phyloP scores from a whole-genome alignment of 1,140 invertebrate species.

The Polypedilum pembai region DNA sequence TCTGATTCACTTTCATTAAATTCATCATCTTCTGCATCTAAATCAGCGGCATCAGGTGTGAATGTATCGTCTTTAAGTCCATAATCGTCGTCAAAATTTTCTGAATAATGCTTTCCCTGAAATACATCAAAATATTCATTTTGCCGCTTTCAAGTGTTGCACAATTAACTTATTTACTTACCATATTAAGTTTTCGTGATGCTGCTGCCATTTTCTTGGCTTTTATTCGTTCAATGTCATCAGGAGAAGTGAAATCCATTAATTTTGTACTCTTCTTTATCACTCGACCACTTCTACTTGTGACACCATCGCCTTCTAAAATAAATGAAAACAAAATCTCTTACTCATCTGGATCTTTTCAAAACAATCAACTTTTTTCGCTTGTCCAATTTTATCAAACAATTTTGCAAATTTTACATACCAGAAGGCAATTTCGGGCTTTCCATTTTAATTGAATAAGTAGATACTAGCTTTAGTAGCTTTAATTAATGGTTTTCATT shows the following conservation, averaged over 20 bases:
- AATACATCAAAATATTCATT: neutral
- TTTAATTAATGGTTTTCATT: neutral
- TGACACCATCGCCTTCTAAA: slow-evolving; percentile 73
- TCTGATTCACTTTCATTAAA: slow-evolving; percentile 43
- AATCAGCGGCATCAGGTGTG: slow-evolving; percentile 35
- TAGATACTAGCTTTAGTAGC: neutral
- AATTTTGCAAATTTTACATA: neutral
- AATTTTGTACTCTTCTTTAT: slow-evolving; percentile 91
- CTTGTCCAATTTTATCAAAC: neutral
- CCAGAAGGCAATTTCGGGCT: neutral
- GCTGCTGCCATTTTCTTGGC: slow-evolving; percentile 34
- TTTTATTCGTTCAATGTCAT: slow-evolving; percentile 58
- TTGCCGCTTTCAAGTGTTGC: neutral
- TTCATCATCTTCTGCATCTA: slow-evolving; percentile 40
- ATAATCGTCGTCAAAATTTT: slow-evolving; percentile 31
- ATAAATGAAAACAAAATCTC: slow-evolving; percentile 37
- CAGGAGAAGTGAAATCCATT: slow-evolving; percentile 84
- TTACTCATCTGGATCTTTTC: neutral
- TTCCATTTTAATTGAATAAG: neutral
- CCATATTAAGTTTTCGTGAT: slow-evolving; percentile 6
- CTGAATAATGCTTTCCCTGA: slow-evolving; percentile 32
- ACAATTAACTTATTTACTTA: neutral
- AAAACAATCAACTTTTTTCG: neutral
- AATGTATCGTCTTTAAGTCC: slow-evolving; percentile 30
- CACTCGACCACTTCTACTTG: slow-evolving; percentile 71